phyloP scores from a whole-genome alignment of 2,113 vertebrate genomes.

The Romanogobio albipinnatus region DNA sequence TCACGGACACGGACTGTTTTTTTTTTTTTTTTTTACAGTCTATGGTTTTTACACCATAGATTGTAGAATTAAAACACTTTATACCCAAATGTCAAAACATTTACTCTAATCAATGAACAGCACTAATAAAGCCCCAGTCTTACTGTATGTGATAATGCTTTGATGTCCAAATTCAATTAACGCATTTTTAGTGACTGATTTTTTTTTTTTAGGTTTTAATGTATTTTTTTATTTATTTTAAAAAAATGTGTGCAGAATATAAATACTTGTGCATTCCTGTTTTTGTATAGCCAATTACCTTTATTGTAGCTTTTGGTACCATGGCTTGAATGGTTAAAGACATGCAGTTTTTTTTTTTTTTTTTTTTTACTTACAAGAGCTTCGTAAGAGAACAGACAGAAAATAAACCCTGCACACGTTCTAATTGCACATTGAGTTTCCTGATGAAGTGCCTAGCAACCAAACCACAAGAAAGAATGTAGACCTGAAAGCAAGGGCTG shows the following conservation, averaged over 20 bases:
- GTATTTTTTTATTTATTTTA: neutral
- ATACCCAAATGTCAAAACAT: too few relatives aligned
- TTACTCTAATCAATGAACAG: too few relatives aligned
- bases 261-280: neutral
- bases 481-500: slow-evolving; percentile 13
- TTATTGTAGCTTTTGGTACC: neutral
- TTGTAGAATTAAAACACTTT: too few relatives aligned
- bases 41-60: too few relatives aligned
- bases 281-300: neutral
- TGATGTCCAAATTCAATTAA: neutral
- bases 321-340: neutral
- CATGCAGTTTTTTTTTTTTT: neutral
- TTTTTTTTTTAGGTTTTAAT: neutral
- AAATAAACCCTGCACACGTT: slow-evolving; percentile 13
- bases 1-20: too few relatives aligned
- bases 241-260: too few relatives aligned
- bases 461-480: neutral
- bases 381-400: neutral
- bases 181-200: neutral
- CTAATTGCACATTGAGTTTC: slow-evolving; percentile 18
- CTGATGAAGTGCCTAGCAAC: slow-evolving; percentile 43
- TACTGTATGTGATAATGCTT: neutral
- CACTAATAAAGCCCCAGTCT: too few relatives aligned
- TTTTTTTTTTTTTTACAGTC: too few relatives aligned
- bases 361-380: neutral